A percentile compares a stretch with the other conserved stretches of the same genome.
These are phyloP conservation scores for Eciton burchellii DNA, from an alignment of 1,140 invertebrate genomes.

Conservation along the genomic window DNA sequence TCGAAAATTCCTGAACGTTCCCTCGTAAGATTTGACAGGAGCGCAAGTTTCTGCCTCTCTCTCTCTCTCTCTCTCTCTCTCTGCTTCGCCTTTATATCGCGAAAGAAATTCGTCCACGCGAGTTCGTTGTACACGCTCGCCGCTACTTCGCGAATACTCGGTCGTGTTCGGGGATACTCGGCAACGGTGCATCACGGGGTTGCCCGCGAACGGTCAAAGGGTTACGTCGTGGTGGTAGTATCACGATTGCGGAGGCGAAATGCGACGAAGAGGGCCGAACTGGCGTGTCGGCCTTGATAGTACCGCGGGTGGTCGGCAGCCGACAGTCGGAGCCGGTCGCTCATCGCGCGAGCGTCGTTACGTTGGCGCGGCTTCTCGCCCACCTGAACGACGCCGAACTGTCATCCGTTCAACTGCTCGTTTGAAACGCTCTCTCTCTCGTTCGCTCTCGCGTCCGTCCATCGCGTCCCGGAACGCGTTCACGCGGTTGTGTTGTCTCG, in stretches of 20 bases:
- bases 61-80: neutral
- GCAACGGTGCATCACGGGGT: neutral
- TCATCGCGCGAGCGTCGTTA: slow-evolving; percentile 72
- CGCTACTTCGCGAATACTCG: neutral
- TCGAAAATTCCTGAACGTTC: no score
- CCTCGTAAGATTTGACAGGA: no score
- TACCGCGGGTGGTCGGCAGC: slow-evolving; percentile 38
- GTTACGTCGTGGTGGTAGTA: slow-evolving; percentile 37
- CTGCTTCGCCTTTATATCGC: no score
- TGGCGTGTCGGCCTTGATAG: slow-evolving; percentile 73
- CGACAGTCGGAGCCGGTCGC: slow-evolving; percentile 75
- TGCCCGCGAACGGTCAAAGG: slow-evolving; percentile 42
- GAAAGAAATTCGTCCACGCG: neutral
- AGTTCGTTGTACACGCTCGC: slow-evolving; percentile 17
- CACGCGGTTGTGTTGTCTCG: slow-evolving; percentile 3
- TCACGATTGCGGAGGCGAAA: slow-evolving; percentile 31
- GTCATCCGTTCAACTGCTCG: slow-evolving; percentile 18
- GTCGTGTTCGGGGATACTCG: neutral
- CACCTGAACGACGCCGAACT: slow-evolving; percentile 24
- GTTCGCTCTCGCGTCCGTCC: neutral
- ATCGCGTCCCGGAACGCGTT: no score
- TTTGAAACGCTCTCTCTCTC: neutral
- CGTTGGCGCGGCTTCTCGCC: neutral
- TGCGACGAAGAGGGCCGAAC: slow-evolving; percentile 52
- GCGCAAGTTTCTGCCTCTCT: no score